phyloP scores from a whole-genome alignment of 2,888 invertebrate genomes.

The Empis stercorea region DNA sequence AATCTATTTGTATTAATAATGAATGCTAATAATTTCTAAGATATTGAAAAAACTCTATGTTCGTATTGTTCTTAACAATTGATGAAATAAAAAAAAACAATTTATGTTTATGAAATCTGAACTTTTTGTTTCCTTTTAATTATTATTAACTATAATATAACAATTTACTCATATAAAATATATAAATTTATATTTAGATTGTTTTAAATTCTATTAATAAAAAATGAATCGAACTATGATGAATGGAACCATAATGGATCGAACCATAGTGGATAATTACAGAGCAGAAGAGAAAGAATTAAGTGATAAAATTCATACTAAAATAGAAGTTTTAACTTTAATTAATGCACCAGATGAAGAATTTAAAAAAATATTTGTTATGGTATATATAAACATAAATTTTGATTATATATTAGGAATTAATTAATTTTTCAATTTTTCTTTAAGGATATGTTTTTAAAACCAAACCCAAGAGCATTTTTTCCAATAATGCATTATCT shows the following conservation, averaged over 20 bases:
- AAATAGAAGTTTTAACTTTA: slow-evolving; percentile 22
- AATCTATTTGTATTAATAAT: background rate
- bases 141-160: too few relatives aligned
- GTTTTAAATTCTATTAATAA: too few relatives aligned
- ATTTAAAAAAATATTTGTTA: slow-evolving; percentile 17
- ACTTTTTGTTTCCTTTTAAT: too few relatives aligned
- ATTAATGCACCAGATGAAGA: slow-evolving; percentile 26
- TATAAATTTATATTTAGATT: too few relatives aligned
- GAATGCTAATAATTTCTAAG: too few relatives aligned
- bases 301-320: slow-evolving; percentile 24
- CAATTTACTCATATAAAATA: too few relatives aligned
- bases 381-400: slow-evolving; percentile 7
- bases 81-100: too few relatives aligned
- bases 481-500: slow-evolving; percentile 32
- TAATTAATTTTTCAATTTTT: slow-evolving; percentile 10
- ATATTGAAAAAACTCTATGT: too few relatives aligned
- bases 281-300: slow-evolving; percentile 31
- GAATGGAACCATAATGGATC: slow-evolving; percentile 30
- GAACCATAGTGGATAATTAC: slow-evolving; percentile 26
- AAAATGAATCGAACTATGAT: slow-evolving; percentile 14
- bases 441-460: slow-evolving; percentile 31
- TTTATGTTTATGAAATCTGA: too few relatives aligned
- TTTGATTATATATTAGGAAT: background rate
- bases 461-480: slow-evolving; percentile 31
- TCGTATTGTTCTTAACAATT: too few relatives aligned